phyloP scores from a whole-genome alignment of 2,888 invertebrate genomes.

The Leptura quadrifasciata region DNA sequence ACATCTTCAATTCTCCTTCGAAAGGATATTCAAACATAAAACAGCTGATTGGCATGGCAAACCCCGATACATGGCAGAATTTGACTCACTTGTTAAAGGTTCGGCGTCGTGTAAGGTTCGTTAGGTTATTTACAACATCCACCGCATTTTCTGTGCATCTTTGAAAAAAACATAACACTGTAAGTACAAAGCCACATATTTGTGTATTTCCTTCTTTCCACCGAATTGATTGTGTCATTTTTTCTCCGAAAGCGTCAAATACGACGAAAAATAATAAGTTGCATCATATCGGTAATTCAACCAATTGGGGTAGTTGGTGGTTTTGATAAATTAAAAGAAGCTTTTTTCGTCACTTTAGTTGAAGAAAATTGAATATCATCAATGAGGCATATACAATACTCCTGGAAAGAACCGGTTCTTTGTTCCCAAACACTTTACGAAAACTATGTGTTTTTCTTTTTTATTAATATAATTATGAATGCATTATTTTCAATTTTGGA shows the following conservation, averaged over 20 bases:
- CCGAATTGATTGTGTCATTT: neutral
- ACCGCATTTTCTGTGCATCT: neutral
- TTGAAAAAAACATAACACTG: neutral
- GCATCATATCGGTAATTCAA: too few species aligned
- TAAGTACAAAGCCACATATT: neutral
- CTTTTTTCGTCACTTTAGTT: neutral
- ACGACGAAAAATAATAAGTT: too few species aligned
- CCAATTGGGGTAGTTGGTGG: neutral
- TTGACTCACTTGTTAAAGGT: constrained; percentile 12
- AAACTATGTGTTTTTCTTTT: too few species aligned
- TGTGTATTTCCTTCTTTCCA: neutral
- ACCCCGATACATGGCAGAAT: constrained; percentile 14
- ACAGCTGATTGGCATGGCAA: constrained; percentile 24
- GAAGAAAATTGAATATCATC: neutral
- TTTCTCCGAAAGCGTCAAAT: neutral
- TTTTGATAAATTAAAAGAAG: neutral
- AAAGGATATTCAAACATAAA: constrained; percentile 17
- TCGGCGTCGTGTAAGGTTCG: constrained; percentile 8
- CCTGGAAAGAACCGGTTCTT: neutral
- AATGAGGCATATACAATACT: neutral
- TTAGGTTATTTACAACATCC: neutral
- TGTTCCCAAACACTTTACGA: neutral
- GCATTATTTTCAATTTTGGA: too few species aligned
- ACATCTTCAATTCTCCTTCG: constrained; percentile 11
- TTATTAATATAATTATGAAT: too few species aligned